Percentiles rank a stretch among this genome's conserved stretches.
These are phyloP conservation scores for Malurus cyaneus DNA, from an alignment of 2,113 vertebrate species.

Conservation along the genomic window DNA sequence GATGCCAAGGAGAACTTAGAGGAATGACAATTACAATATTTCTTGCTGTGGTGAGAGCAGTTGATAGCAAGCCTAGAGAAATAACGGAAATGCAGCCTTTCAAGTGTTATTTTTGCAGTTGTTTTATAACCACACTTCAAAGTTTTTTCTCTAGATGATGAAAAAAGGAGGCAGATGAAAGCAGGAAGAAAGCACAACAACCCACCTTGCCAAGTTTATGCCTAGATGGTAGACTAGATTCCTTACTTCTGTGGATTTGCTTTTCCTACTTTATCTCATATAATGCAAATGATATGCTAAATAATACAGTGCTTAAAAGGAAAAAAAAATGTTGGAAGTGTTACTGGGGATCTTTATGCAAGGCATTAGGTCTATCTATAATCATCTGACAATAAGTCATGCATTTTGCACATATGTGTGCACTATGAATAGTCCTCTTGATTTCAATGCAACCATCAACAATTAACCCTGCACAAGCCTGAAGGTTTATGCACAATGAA, in stretches of 20 bases:
- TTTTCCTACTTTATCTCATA: background rate
- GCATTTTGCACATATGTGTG: background rate
- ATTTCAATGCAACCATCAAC: background rate
- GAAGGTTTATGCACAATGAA: background rate
- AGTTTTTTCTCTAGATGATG: background rate
- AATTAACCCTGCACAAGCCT: background rate
- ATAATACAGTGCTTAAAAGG: background rate
- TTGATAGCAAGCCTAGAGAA: background rate
- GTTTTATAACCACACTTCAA: slow-evolving; percentile 20
- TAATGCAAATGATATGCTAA: background rate
- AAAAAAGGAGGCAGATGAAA: slow-evolving; percentile 37
- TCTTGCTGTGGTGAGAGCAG: background rate
- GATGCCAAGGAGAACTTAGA: slow-evolving; percentile 32
- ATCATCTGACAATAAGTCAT: background rate
- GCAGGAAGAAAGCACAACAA: background rate
- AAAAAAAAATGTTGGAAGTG: background rate
- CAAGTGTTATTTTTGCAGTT: slow-evolving; percentile 30
- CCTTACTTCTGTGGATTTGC: background rate
- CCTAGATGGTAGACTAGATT: background rate
- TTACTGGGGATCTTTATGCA: background rate
- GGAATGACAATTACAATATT: slow-evolving; percentile 32
- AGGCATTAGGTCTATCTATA: background rate
- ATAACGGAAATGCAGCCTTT: slow-evolving; percentile 4
- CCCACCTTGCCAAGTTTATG: background rate
- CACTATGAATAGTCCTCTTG: background rate